These are phyloP conservation scores for Polydesmus complanatus DNA, from an alignment of 2,888 invertebrate genomes.

Conservation along the genomic window DNA sequence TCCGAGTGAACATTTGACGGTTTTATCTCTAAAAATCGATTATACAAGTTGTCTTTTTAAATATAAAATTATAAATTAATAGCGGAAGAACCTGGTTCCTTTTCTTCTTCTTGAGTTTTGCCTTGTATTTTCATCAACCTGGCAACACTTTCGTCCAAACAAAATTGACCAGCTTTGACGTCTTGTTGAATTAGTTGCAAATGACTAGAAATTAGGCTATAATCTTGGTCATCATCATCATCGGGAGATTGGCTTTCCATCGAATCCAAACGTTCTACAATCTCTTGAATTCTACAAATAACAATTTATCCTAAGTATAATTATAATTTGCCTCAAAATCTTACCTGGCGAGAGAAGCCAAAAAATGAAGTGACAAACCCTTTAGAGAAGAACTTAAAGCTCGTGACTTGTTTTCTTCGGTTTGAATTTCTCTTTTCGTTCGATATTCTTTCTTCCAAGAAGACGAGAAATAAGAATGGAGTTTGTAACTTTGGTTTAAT, in stretches of 20 bases:
- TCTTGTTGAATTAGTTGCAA: conserved; percentile 5
- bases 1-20: no score
- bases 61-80: no score
- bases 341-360: conserved; percentile 4
- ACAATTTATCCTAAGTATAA: no score
- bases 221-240: not conserved
- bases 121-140: not conserved
- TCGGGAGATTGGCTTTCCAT: not conserved
- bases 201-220: not conserved
- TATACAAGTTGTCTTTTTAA: no score
- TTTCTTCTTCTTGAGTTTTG: no score
- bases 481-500: not conserved
- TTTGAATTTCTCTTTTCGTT: not conserved
- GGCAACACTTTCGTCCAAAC: conserved; percentile 4
- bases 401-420: not conserved
- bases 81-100: no score
- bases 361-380: conserved; percentile 7
- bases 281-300: conserved; percentile 2
- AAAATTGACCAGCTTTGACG: not conserved
- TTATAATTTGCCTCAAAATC: not conserved
- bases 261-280: not conserved
- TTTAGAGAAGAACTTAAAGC: not conserved
- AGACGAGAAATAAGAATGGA: not conserved
- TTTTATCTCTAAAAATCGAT: no score
- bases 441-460: not conserved